Evolutionary conservation across 2,113 vertebrate genomes (phyloP).

Genomic region (Mirounga angustirostris): DNA sequence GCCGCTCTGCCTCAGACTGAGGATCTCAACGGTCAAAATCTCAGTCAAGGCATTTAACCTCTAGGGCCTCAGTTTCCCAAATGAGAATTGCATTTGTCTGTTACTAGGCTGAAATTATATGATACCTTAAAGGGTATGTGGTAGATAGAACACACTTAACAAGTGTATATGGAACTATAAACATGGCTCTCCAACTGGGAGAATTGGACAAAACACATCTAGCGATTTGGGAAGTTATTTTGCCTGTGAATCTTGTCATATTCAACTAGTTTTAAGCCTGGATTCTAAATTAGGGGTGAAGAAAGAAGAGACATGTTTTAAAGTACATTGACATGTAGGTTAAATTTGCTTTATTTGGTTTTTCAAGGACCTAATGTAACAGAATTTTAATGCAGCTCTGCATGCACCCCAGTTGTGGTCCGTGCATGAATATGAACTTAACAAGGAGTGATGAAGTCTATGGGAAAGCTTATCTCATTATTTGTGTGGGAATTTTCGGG

Average conservation of each 20-base stretch:
- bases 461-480: not conserved
- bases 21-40: not conserved
- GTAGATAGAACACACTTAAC: not conserved
- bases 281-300: not conserved
- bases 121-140: not conserved
- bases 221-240: not conserved
- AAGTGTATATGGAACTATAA: not conserved
- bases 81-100: not conserved
- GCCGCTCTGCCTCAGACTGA: not conserved
- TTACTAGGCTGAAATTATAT: not conserved
- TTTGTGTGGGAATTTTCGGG: not conserved
- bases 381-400: not conserved
- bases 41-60: not conserved
- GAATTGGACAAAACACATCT: not conserved
- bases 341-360: not conserved
- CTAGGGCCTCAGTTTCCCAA: not conserved
- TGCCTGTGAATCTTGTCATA: not conserved
- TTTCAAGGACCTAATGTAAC: not conserved
- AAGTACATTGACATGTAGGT: not conserved
- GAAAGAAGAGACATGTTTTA: not conserved
- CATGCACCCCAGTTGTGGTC: not conserved
- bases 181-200: not conserved
- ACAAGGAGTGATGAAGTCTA: accelerated
- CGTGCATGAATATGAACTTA: not conserved
- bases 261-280: not conserved